Evolutionary conservation across 2,797 vertebrate genomes (phyloP).

Genomic region (Philypnodon macrostomus): DNA sequence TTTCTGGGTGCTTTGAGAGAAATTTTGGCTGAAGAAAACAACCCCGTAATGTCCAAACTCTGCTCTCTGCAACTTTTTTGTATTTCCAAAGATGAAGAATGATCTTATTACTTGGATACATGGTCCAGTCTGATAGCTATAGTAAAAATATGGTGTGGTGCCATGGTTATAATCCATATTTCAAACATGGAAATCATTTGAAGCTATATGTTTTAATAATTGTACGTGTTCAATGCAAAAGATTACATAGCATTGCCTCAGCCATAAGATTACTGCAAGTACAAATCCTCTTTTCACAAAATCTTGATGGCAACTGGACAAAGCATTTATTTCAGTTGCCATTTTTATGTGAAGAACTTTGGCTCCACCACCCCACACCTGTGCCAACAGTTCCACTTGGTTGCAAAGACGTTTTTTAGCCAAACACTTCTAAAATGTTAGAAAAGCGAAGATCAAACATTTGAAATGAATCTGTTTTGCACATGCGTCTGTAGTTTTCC

Average conservation of each 20-base stretch:
- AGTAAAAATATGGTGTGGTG: too few species aligned
- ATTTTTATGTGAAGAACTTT: conserved; percentile 5
- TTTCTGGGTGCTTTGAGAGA: too few species aligned
- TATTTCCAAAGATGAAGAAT: too few species aligned
- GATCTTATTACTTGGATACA: too few species aligned
- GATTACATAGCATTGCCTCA: neutral
- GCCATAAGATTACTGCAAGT: neutral
- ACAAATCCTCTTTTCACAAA: conserved; percentile 3
- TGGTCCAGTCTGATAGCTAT: too few species aligned
- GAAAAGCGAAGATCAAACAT: neutral
- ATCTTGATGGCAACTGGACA: conserved; percentile 7
- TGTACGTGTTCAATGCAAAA: too few species aligned
- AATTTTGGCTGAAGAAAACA: too few species aligned
- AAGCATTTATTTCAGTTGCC: conserved; percentile 4
- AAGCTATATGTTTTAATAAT: too few species aligned
- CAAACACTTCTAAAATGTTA: neutral
- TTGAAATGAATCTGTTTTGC: neutral
- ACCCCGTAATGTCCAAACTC: too few species aligned
- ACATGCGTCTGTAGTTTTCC: neutral
- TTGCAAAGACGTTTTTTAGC: conserved; percentile 1
- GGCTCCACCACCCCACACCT: neutral
- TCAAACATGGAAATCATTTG: too few species aligned
- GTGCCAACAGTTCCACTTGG: conserved; percentile 4
- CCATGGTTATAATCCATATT: too few species aligned
- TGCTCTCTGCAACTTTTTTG: too few species aligned